phyloP scores from a whole-genome alignment of 2,113 vertebrate genomes.

The Bos indicus region DNA sequence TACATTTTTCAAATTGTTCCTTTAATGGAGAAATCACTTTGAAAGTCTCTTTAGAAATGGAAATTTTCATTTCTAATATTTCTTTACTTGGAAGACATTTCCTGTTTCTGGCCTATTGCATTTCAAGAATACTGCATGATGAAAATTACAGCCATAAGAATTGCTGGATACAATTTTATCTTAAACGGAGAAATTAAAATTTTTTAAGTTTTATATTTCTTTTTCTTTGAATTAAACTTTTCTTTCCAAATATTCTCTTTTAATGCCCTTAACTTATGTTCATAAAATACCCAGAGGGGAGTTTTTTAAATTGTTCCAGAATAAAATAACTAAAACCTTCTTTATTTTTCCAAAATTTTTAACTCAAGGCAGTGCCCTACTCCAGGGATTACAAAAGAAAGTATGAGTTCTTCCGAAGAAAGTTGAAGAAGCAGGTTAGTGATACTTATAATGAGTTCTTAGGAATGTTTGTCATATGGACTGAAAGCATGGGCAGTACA shows the following conservation, averaged over 20 bases:
- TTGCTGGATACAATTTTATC: slow-evolving; percentile 21
- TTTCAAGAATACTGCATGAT: slow-evolving; percentile 52
- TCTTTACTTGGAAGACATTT: slow-evolving; percentile 55
- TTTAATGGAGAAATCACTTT: slow-evolving; percentile 48
- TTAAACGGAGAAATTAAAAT: slow-evolving; percentile 41
- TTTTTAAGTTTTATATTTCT: slow-evolving; percentile 22
- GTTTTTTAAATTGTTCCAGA: slow-evolving; percentile 15
- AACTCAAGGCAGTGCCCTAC: slow-evolving; percentile 96
- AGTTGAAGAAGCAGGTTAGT: slow-evolving; percentile 95
- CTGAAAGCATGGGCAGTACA: neutral
- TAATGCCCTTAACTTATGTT: slow-evolving; percentile 37
- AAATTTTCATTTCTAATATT: slow-evolving; percentile 61
- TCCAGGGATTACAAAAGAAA: slow-evolving; percentile 99
- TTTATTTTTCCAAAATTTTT: slow-evolving; percentile 51
- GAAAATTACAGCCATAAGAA: slow-evolving; percentile 53
- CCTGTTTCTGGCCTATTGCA: slow-evolving; percentile 25
- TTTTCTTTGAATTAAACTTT: slow-evolving; percentile 45
- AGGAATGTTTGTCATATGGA: neutral
- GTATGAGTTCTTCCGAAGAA: slow-evolving; percentile 98
- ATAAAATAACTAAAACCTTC: slow-evolving; percentile 44
- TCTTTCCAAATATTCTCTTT: slow-evolving; percentile 19
- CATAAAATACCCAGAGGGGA: neutral
- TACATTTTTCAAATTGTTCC: slow-evolving; percentile 48
- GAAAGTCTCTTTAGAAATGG: slow-evolving; percentile 59
- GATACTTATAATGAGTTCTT: neutral